phyloP scores from a whole-genome alignment of 1,140 invertebrate species.

The Drosophila murphyi region DNA sequence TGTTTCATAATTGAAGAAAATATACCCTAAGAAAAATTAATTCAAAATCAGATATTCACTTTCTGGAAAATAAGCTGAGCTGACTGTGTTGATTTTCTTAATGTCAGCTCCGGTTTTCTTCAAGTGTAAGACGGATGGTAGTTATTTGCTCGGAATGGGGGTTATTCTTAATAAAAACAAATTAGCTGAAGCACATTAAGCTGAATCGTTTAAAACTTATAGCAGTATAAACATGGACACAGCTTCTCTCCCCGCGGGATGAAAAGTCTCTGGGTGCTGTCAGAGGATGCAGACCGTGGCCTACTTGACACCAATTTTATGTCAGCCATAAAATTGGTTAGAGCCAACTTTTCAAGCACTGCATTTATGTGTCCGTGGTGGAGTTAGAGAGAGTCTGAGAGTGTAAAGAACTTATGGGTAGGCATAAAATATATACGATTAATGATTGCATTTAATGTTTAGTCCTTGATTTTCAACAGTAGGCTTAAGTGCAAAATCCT shows the following conservation, averaged over 20 bases:
- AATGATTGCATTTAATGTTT: slow-evolving; percentile 2
- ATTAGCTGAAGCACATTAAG: slow-evolving; percentile 76
- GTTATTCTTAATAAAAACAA: slow-evolving; percentile 72
- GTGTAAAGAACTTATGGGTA: not conserved
- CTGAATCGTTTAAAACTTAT: slow-evolving; percentile 52
- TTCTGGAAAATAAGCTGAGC: no score
- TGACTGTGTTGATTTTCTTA: no score
- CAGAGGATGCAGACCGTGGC: no score
- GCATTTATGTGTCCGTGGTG: slow-evolving; percentile 43
- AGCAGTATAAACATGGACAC: slow-evolving; percentile 6
- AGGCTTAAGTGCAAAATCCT: slow-evolving; percentile 43
- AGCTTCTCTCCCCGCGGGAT: not conserved
- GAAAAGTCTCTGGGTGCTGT: not conserved
- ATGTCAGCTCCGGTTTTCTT: no score
- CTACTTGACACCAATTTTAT: slow-evolving; percentile 58
- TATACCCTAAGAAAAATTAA: no score
- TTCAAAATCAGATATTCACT: no score
- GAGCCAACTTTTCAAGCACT: slow-evolving; percentile 53
- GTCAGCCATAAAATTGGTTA: slow-evolving; percentile 56
- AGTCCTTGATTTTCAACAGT: not conserved
- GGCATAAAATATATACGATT: not conserved
- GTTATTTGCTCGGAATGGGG: no score
- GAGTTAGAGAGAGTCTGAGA: not conserved
- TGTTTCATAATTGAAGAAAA: no score
- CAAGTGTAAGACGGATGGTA: no score